Evolutionary conservation across 2,113 vertebrate genomes (phyloP).

Genomic region (Scomber colias): DNA sequence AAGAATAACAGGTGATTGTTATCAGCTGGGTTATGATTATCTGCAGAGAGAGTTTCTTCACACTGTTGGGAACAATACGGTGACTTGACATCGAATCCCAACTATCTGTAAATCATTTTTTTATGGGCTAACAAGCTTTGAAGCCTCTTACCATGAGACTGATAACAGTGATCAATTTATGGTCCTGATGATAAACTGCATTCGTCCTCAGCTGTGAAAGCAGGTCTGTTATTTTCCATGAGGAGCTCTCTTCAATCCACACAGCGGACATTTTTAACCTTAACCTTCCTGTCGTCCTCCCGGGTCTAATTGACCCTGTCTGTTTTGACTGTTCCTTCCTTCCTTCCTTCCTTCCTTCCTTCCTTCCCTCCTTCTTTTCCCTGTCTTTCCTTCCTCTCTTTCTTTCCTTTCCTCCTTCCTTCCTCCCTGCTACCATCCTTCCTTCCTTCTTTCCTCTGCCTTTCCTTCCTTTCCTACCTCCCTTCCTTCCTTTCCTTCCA

Average conservation of each 20-base stretch:
- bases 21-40: conserved; percentile 11
- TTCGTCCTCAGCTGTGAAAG: background rate
- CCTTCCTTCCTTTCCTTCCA: no score
- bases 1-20: conserved; percentile 3
- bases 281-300: background rate
- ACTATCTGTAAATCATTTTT: background rate
- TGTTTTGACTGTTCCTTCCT: no score
- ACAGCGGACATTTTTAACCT: no score
- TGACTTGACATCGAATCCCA: background rate
- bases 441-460: no score
- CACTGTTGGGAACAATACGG: background rate
- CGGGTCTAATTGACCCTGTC: no score
- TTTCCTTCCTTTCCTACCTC: no score
- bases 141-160: background rate
- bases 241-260: no score
- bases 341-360: no score
- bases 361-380: no score
- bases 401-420: no score
- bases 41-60: background rate
- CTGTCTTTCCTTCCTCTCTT: no score
- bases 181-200: background rate
- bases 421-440: no score
- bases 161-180: background rate
- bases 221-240: background rate
- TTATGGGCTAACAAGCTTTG: background rate